These are phyloP conservation scores for Sterrhoptilus dennistouni DNA, from an alignment of 2,113 vertebrate genomes.

Conservation along the genomic window DNA sequence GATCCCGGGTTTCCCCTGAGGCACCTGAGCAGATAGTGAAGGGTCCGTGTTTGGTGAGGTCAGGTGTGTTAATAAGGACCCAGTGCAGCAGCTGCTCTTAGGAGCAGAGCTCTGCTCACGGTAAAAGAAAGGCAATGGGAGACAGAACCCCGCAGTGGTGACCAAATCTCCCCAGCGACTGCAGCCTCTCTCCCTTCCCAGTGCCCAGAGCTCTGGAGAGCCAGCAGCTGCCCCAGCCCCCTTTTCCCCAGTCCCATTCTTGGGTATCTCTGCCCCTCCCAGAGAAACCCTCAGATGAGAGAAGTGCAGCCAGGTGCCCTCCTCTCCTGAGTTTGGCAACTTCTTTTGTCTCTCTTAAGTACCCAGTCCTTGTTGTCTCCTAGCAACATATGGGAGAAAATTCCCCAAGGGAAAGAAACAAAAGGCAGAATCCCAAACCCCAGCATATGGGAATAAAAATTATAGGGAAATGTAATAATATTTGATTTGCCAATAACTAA, in stretches of 20 bases:
- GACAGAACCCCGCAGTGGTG: background rate
- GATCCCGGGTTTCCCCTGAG: background rate
- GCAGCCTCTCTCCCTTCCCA: background rate
- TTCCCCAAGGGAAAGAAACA: background rate
- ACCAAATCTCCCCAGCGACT: background rate
- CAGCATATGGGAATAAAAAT: background rate
- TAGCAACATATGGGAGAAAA: background rate
- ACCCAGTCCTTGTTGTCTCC: background rate
- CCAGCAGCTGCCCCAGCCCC: background rate
- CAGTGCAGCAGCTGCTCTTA: background rate
- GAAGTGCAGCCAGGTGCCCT: background rate
- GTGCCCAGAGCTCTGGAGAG: no score
- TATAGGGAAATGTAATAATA: background rate
- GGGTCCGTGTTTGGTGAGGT: no score
- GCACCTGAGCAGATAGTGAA: background rate
- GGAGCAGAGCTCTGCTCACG: background rate
- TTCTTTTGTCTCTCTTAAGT: background rate
- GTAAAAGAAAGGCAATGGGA: background rate
- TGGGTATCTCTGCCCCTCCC: background rate
- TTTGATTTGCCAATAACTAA: background rate
- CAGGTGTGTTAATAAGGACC: no score
- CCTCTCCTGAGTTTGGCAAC: background rate
- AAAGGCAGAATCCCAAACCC: background rate
- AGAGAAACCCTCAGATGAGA: background rate
- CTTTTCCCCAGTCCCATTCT: background rate